Evolutionary conservation across 2,888 invertebrate genomes (phyloP), one percentile per base, ranked within the genome.

Genomic region (Nymphalis c-album): DNA sequence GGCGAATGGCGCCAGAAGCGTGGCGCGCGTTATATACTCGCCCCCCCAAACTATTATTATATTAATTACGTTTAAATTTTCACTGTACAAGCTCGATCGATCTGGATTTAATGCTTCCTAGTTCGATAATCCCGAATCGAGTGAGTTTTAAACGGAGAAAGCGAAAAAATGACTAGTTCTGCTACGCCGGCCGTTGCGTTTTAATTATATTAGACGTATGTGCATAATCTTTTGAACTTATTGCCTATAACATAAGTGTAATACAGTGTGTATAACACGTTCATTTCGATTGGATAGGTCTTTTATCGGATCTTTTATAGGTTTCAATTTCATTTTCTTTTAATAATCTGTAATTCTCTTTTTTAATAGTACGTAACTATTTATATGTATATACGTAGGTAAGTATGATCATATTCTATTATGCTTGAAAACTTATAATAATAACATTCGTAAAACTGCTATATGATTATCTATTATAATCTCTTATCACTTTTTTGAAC

Each of bases 51-150:
- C 80, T 81, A 79, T 83, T 87, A 88, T 88, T 85, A 86, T 85
- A 90, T 89, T 91, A 91, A 91, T 91, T 89, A 89, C 85, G 80
- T 81, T 83, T 81, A 79, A 85, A 85, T 90, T 91, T 91, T 88
- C 90, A 86, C 89, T 85, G 80, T 69, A 77, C 75, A 72, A 71
- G 75, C 77, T 77, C 77, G 75, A 86, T 84, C 79, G 81, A 88
- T 90, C 87, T 87, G 86, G 87, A 91, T 86, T 77, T 75, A 73
- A 71, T 64, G 79, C 84, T 90, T 89, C 90, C 88, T 88, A 76
- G 72, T 79, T 72, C 79, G 84, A 84, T 84, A 79, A 77, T 82
- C 78, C 80, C 69, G 75, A 77, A 78, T 65, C 70, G 59, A 62
- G 67, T 58, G 26, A 50, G 57, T 62, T 63, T 67, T 64, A 66